Evolutionary conservation across 2,888 invertebrate species (phyloP), one percentile per base, ranked within the genome.

Genomic region (Acrobasis consociella): DNA sequence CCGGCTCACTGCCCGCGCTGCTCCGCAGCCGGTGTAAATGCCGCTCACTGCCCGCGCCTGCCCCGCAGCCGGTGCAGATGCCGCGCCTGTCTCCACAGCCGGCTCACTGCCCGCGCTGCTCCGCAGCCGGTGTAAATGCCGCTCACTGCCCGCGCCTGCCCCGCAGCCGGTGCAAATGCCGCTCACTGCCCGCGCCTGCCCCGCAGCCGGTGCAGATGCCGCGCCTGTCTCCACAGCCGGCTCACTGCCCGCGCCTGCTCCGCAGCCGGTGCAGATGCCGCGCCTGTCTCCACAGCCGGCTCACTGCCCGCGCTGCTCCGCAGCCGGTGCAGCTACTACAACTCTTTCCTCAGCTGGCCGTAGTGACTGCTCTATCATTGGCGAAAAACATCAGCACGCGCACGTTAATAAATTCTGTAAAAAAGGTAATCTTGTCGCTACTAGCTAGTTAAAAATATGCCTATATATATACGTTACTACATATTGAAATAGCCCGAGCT

Each of bases 221-320:
- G 52, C 31, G 31, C 22, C 22, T 52, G 31, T 31, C 13, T 31
- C 17, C 11, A 5, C 51, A 51, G 31, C 51, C 31, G 31, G 22
- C 13, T 11, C 11, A 51, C 11, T 11, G 22, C 51, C 51, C 51
- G 31, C 31, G 22, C 22, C 22, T 51, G 11, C 22, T 5, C 51
- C n/a, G 52, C 3, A 11, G 22, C 52, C 52, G 13, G 9, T 22
- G 11, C 52, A 52, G 7, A 13, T 1, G 31, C 31, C 52, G 52
- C 31, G 13, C 31, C 52, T 22, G 52, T 31, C 13, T 52, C 31
- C 13, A n/a, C 31, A 52, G 52, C 52, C 22, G 31, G 52, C 51
- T 7, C 10, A 22, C 22, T 9, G 51, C 16, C 9, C 51, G 9
- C 17, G 22, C 16, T 11, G n/a, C n/a, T n/a, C n/a, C n/a, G n/a